Evolutionary conservation across 2,113 vertebrate genomes (phyloP).

Genomic region (Nettapus auritus): DNA sequence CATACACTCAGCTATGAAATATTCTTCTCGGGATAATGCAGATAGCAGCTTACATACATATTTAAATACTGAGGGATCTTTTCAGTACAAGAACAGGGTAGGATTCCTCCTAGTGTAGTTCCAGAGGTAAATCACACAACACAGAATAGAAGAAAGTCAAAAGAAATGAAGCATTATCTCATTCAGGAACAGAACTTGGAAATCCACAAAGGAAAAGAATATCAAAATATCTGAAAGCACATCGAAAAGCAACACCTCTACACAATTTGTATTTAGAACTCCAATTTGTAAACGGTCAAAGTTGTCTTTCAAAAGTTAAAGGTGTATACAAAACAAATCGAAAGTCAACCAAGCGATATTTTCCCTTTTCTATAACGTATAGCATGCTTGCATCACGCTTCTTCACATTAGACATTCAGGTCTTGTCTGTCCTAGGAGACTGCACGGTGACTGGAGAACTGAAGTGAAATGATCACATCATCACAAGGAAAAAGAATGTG

Average conservation of each 20-base stretch:
- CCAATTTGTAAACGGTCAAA: neutral
- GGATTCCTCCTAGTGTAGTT: constrained; percentile 45
- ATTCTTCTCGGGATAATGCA: constrained; percentile 43
- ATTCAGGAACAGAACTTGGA: neutral
- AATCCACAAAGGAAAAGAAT: neutral
- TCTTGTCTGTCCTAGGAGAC: neutral
- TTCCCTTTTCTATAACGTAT: neutral
- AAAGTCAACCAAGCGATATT: neutral
- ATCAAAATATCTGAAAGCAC: neutral
- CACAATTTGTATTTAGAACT: neutral
- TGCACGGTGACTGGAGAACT: neutral
- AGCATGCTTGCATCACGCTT: neutral
- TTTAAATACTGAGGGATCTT: constrained; percentile 55
- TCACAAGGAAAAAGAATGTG: neutral
- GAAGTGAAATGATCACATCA: constrained; percentile 24
- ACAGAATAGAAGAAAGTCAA: constrained; percentile 42
- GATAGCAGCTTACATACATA: constrained; percentile 49
- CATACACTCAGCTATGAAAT: constrained; percentile 55
- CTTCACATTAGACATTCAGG: neutral
- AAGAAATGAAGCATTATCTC: constrained; percentile 40
- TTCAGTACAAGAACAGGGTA: constrained; percentile 41
- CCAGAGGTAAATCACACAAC: constrained; percentile 49
- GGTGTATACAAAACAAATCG: neutral
- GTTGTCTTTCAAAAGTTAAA: neutral
- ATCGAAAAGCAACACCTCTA: neutral